Evolutionary conservation across 2,888 invertebrate species (phyloP), one percentile per base, ranked within the genome.

Genomic region (Pristionchus entomophagus): DNA sequence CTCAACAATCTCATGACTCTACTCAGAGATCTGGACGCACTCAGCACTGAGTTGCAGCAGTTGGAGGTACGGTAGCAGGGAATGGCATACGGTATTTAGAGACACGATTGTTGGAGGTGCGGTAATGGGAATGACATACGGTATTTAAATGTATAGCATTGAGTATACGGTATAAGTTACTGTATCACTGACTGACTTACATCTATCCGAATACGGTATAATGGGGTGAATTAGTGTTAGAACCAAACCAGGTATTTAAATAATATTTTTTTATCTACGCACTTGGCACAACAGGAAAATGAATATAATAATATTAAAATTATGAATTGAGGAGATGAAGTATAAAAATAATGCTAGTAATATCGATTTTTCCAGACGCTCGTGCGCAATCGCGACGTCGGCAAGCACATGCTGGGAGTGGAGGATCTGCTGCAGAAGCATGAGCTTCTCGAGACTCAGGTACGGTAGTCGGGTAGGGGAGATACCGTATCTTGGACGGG

Each of bases 401-500:
- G 98, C 0, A 96, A 97, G 0, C 99, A 99, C 95, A 95, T 99
- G 83, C 95, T 97, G 88, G 98, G 97, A 56, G 98, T 97, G 14
- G 98, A 99, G 94, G 97, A 99, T 89, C 95, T 98, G 65, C 94
- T 99, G 86, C 98, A 98, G 91, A 97, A 97, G 88, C 98, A 99
- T 94, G 96, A 96, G 26, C 95, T 99, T 77, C 96, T 97, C 91
- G 98, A 99, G 94, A 51, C 78, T 2, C 78, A 78, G 86, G 77
- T 53, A 82, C 38, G 77, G 49, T n/a, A n/a, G n/a, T n/a, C n/a
- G n/a, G n/a, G n/a, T 59, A 56, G 8, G 56, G 56, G 56, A 17
- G 22, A 56, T 22, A 26, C 22, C 51, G 19, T 1, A 17, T 51
- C 22, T 51, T 51, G 2, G 22, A 3, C 22, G 51, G 2, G 51